Evolutionary conservation across 2,113 vertebrate species (phyloP).

Genomic region (Pelusios castaneus): DNA sequence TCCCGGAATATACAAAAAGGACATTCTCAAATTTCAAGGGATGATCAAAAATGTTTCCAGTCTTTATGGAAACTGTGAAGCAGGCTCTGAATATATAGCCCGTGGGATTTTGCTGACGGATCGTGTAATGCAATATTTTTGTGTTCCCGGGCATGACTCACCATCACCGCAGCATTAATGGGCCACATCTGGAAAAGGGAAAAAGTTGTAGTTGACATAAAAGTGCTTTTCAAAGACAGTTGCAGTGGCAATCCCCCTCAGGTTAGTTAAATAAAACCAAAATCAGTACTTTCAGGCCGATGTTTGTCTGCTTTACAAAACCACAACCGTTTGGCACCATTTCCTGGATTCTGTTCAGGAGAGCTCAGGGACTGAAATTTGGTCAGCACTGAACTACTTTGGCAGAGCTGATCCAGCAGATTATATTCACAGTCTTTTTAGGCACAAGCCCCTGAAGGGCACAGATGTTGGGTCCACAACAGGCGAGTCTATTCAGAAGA

Average conservation of each 20-base stretch:
- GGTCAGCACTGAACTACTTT: not conserved
- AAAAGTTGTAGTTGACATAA: not conserved
- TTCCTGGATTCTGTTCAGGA: not conserved
- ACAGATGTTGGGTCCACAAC: fast-evolving
- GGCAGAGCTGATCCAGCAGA: not conserved
- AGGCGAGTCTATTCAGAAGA: not conserved
- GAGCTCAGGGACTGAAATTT: not conserved
- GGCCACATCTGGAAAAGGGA: not conserved
- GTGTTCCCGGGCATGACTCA: not conserved
- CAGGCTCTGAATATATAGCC: not conserved
- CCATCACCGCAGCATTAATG: not conserved
- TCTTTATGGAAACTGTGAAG: not conserved
- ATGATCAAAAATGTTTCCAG: not conserved
- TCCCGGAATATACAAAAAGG: not conserved
- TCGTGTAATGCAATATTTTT: not conserved
- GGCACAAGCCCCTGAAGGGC: not conserved
- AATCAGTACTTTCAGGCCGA: not conserved
- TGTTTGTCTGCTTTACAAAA: not conserved
- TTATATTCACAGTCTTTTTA: not conserved
- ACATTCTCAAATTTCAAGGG: not conserved
- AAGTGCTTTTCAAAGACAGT: not conserved
- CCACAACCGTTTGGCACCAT: not conserved
- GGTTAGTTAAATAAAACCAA: not conserved
- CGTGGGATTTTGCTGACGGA: not conserved
- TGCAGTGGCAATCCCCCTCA: not conserved